Conservation (phyloP, 2,113 vertebrate species). For the Ailurus styani region DNA sequence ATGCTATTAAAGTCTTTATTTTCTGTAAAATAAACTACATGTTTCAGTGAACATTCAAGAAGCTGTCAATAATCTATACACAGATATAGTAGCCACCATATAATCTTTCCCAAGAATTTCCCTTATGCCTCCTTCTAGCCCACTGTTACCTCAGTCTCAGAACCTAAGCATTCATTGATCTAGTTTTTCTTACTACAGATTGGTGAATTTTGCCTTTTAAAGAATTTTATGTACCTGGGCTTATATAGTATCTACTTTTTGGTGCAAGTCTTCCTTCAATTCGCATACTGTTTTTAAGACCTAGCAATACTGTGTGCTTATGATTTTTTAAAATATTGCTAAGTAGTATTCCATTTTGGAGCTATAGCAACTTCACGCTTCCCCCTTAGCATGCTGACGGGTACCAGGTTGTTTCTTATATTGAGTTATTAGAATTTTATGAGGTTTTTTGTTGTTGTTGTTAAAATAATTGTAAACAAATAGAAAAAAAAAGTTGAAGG, state of each 20-base stretch:
- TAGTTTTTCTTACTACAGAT: neutral
- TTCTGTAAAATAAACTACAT: neutral
- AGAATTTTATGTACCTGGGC: neutral
- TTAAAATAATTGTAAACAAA: neutral
- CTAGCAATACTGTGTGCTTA: neutral
- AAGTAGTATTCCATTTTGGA: neutral
- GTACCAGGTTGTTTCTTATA: neutral
- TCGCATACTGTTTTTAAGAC: neutral
- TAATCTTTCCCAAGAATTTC: neutral
- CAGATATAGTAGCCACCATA: neutral
- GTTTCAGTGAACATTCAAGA: neutral
- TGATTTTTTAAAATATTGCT: neutral
- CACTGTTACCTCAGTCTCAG: neutral
- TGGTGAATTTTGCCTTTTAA: neutral
- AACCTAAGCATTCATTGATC: neutral
- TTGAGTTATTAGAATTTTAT: neutral
- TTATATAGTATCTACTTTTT: neutral
- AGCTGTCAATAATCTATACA: neutral
- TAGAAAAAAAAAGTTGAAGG: neutral
- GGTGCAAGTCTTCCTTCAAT: neutral
- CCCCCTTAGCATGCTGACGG: too few species aligned
- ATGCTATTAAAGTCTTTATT: neutral
- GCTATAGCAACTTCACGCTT: neutral
- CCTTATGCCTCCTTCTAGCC: neutral
- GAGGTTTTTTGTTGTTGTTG: neutral